Conservation (phyloP, 2,113 vertebrate genomes). For the Girardinichthys multiradiatus region DNA sequence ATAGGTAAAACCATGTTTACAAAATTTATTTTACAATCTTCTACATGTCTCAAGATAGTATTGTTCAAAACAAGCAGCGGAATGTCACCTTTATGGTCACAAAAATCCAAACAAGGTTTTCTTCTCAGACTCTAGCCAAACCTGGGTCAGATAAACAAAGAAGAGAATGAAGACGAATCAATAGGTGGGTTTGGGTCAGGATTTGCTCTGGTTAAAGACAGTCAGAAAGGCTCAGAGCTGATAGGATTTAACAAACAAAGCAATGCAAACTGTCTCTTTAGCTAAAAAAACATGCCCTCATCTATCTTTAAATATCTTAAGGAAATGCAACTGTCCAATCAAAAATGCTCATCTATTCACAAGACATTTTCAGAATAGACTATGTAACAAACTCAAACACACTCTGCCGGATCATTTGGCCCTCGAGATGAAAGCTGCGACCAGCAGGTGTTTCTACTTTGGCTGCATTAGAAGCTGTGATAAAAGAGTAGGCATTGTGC, state of each 20-base stretch:
- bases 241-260: conserved; percentile 10
- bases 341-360: conserved; percentile 1
- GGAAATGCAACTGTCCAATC: neutral
- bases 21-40: neutral
- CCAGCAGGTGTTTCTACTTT: conserved; percentile 38
- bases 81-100: neutral
- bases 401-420: neutral
- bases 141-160: conserved; percentile 59
- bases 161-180: conserved; percentile 40
- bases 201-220: conserved; percentile 25
- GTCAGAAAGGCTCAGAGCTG: conserved; percentile 20
- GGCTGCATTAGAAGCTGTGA: conserved; percentile 44
- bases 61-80: too few species aligned
- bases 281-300: neutral
- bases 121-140: conserved; percentile 29
- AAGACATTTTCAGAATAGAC: neutral
- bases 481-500: conserved; percentile 45
- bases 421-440: conserved; percentile 44
- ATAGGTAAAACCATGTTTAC: neutral
- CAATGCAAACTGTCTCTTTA: conserved; percentile 2
- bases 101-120: conserved; percentile 15
- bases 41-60: neutral
- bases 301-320: conserved; percentile 6
- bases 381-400: conserved; percentile 22
- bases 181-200: conserved; percentile 43